Evolutionary conservation across 2,113 vertebrate genomes (phyloP), one percentile per base, ranked within the genome.

Genomic region (Nesospiza acunhae): DNA sequence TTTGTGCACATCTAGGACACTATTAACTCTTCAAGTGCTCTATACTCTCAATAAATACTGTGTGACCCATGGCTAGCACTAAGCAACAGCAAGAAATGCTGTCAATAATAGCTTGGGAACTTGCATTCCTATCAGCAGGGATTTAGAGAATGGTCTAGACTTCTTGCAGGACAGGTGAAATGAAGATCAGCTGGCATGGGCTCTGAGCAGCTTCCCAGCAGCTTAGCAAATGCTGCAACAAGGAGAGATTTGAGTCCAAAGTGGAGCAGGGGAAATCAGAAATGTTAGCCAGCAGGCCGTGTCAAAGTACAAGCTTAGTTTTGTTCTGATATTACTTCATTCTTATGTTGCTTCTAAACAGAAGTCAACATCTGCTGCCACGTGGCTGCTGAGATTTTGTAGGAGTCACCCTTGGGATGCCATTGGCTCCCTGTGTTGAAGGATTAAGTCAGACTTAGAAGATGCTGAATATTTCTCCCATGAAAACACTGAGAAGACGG

Each of bases 121-220:
- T 94, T 90, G 52, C 55, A 62, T 95, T 94, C 27, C 49, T 93
- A 55, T 85, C 84, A 69, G 33, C 42, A 87, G 52, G 58, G 79
- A 60, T 94, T 90, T 91, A 79, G 59, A 74, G 60, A 21, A 56
- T 75, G 33, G 30, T 72, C 91, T 68, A 59, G 52, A 44, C 64
- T 94, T 74, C 62, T 82, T 93, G 50, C 69, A 77, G 63, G 75
- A 72, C 33, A n/a, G 72, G 50, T 93, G 68, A 89, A 93, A 73
- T 75, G 55, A 58, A 92, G 30, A 73, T 93, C 37, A 86, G 35
- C 60, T 91, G 74, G 49, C 60, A 46, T 11, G 28, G 49, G 33
- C 39, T 82, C 64, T 82, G 41, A 22, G 33, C 64, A 86, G 39
- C 72, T 92, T 91, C 87, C 70, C 58, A 76, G 21, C 49, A 67